phyloP scores from a whole-genome alignment of 1,140 invertebrate species.

The Probaryconus sp. region DNA sequence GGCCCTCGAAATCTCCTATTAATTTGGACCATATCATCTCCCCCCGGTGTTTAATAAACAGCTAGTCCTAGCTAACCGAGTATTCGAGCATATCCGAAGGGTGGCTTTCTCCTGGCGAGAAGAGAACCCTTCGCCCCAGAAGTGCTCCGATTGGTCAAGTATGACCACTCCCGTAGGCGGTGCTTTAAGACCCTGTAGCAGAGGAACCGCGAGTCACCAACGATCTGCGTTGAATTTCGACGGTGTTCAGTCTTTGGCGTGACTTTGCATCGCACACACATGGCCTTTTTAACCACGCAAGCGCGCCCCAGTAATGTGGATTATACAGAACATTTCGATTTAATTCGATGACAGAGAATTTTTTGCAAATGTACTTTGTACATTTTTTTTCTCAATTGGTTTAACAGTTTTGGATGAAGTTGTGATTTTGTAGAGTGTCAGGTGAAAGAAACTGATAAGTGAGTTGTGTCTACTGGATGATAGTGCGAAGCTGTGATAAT shows the following conservation, averaged over 20 bases:
- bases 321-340: too few relatives aligned
- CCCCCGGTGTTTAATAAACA: too few relatives aligned
- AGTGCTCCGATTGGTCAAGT: slow-evolving; percentile 65
- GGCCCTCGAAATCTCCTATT: too few relatives aligned
- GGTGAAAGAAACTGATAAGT: slow-evolving; percentile 6
- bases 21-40: too few relatives aligned
- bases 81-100: too few relatives aligned
- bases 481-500: slow-evolving; percentile 37
- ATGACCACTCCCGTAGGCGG: slow-evolving; percentile 75
- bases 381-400: too few relatives aligned
- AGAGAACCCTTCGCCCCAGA: slow-evolving; percentile 59
- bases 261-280: slow-evolving; percentile 70
- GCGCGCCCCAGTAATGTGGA: slow-evolving; percentile 2
- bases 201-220: slow-evolving; percentile 56
- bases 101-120: slow-evolving; percentile 50
- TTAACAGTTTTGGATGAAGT: too few relatives aligned
- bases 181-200: slow-evolving; percentile 52
- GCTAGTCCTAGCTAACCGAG: too few relatives aligned
- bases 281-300: slow-evolving; percentile 34
- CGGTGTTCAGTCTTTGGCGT: slow-evolving; percentile 68
- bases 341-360: too few relatives aligned
- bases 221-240: slow-evolving; percentile 40
- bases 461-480: slow-evolving; percentile 9
- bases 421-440: slow-evolving; percentile 21
- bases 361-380: too few relatives aligned